Conservation (phyloP, 2,113 vertebrate species). For the Glaucomys volans region DNA sequence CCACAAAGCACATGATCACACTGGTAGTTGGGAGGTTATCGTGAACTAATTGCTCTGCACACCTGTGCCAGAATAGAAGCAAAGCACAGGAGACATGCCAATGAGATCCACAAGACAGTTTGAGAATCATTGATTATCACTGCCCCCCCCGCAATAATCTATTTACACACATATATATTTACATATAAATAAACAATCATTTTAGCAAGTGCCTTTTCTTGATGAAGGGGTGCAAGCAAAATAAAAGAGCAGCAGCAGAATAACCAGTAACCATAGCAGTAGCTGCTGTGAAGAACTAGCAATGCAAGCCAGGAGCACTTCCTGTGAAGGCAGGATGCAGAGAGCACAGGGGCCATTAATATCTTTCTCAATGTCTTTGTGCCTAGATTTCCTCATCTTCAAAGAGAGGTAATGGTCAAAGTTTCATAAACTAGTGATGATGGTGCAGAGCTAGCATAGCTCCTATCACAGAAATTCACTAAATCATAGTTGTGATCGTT, state of each 20-base stretch:
- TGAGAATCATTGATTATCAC: neutral
- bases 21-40: conserved; percentile 93
- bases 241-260: neutral
- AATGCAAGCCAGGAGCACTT: neutral
- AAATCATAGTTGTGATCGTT: neutral
- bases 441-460: neutral
- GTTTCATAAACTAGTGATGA: neutral
- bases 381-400: neutral
- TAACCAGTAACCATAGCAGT: neutral
- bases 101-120: neutral
- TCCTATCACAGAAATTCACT: conserved; percentile 25
- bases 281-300: neutral
- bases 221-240: neutral
- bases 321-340: neutral
- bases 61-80: conserved; percentile 85
- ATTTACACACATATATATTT: neutral
- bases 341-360: neutral
- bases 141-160: too few species aligned
- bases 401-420: neutral
- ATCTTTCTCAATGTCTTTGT: neutral
- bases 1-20: conserved; percentile 98
- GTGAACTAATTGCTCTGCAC: conserved; percentile 90
- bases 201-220: neutral
- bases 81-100: neutral
- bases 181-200: neutral